These are phyloP conservation scores for Helarctos malayanus DNA, from an alignment of 2,797 vertebrate species.

Conservation along the genomic window DNA sequence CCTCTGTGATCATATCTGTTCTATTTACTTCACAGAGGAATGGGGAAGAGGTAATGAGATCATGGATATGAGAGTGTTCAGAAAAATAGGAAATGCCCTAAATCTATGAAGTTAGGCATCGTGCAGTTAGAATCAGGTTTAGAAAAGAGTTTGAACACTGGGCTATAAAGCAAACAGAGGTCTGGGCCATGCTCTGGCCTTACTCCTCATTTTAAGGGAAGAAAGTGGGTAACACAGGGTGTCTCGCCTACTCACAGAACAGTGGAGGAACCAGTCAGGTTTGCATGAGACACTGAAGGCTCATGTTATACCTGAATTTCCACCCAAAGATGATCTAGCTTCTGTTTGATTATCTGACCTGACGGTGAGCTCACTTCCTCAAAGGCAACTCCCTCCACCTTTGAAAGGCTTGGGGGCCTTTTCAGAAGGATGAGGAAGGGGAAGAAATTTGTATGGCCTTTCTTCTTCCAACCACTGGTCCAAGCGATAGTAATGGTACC, in stretches of 20 bases:
- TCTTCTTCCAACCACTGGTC: not conserved
- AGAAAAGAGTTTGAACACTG: not conserved
- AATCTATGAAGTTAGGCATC: not conserved
- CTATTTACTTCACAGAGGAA: not conserved
- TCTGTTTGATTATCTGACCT: not conserved
- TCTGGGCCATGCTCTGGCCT: accelerated
- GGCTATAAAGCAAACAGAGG: not conserved
- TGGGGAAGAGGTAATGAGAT: not conserved
- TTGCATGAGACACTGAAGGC: not conserved
- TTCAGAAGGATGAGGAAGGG: not conserved
- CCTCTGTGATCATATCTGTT: not conserved
- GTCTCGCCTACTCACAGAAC: not conserved
- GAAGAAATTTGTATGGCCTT: not conserved
- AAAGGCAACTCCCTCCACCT: not conserved
- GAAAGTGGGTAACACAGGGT: not conserved
- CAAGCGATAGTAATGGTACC: not conserved
- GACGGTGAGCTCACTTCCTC: not conserved
- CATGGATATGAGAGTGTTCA: not conserved
- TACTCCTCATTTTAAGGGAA: not conserved
- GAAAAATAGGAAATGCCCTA: not conserved
- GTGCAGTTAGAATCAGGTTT: not conserved
- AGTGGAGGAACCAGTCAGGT: not conserved
- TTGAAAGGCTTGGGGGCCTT: not conserved
- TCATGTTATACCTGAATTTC: not conserved
- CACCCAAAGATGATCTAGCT: not conserved